A percentile compares a stretch with the other conserved stretches of the same genome.
Evolutionary conservation across 2,888 invertebrate species (phyloP).

Genomic region (Leptopilina syphax): DNA sequence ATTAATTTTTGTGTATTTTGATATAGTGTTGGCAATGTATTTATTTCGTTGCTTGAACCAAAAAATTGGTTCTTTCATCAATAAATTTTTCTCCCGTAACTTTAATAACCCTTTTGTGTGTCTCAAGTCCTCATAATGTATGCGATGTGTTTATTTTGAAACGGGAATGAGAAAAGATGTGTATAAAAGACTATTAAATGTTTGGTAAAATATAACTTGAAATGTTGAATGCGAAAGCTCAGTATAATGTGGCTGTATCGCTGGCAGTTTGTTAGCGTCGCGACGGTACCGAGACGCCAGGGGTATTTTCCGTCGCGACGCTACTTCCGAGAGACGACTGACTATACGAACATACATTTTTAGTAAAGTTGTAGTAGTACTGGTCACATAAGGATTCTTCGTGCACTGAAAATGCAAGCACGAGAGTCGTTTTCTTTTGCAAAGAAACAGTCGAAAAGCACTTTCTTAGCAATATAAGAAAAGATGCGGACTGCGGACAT

Average conservation of each 20-base stretch:
- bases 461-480: too few relatives aligned
- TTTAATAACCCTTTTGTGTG: not conserved
- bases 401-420: slow-evolving; percentile 1
- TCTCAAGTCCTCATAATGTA: not conserved
- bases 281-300: slow-evolving; percentile 65
- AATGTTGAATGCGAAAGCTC: slow-evolving; percentile 51
- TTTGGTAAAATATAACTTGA: slow-evolving; percentile 45
- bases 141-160: not conserved
- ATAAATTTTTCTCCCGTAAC: too few relatives aligned
- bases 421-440: slow-evolving; percentile 27
- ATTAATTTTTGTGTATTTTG: too few relatives aligned
- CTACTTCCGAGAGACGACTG: slow-evolving; percentile 62
- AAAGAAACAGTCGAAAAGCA: slow-evolving; percentile 30
- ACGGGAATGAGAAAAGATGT: not conserved
- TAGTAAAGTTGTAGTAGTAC: slow-evolving; percentile 1
- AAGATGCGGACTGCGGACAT: too few relatives aligned
- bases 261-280: slow-evolving; percentile 66
- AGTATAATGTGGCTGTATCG: slow-evolving; percentile 53
- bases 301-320: slow-evolving; percentile 68
- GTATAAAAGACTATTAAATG: slow-evolving; percentile 44
- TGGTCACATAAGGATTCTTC: slow-evolving; percentile 21
- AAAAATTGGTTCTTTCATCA: too few relatives aligned
- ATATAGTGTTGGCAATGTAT: too few relatives aligned
- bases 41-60: too few relatives aligned
- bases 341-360: not conserved